Evolutionary conservation across 2,113 vertebrate genomes (phyloP).

Genomic region (Naja naja): DNA sequence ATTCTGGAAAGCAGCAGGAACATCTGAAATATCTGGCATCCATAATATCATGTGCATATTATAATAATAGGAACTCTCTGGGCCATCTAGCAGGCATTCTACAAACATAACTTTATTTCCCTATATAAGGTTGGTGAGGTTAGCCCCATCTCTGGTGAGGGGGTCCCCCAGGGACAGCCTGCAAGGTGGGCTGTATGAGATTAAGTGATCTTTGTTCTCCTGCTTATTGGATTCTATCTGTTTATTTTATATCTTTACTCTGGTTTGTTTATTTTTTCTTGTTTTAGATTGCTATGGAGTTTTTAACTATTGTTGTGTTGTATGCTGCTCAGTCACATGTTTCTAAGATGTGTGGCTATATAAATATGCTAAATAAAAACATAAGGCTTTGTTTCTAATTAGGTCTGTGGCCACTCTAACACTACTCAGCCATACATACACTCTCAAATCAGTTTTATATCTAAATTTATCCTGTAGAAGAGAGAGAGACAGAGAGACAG

Average conservation of each 20-base stretch:
- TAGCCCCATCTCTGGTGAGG: neutral
- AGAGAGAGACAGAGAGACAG: neutral
- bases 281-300: neutral
- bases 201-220: neutral
- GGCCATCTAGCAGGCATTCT: neutral
- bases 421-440: neutral
- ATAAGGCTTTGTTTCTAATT: neutral
- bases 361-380: neutral
- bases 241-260: neutral
- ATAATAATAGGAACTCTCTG: neutral
- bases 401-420: slow-evolving; percentile 15
- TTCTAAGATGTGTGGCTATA: neutral
- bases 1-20: neutral
- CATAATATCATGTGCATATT: neutral
- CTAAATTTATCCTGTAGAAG: neutral
- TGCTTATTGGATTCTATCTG: neutral
- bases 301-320: neutral
- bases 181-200: neutral
- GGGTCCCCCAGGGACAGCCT: neutral
- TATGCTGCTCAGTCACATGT: neutral
- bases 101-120: neutral
- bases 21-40: neutral
- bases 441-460: neutral
- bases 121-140: neutral
- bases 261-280: neutral